A percentile compares a stretch with the other conserved stretches of the same genome.
These are phyloP conservation scores for Elgaria multicarinata DNA, from an alignment of 2,113 vertebrate species.

Conservation along the genomic window DNA sequence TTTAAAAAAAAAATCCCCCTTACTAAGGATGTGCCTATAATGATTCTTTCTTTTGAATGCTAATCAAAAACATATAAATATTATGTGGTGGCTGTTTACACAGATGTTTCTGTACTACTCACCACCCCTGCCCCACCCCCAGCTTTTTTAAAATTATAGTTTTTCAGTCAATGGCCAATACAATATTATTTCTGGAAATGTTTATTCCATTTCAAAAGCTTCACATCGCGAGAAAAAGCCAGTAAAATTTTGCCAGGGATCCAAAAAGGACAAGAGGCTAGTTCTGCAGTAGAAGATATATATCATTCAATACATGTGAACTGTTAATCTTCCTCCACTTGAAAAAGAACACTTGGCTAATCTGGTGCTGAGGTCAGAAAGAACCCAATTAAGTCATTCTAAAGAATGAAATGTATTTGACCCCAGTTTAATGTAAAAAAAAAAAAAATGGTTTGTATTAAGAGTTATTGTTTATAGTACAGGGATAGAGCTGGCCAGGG, in stretches of 20 bases:
- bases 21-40: slow-evolving; percentile 17
- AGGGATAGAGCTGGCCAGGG: background rate
- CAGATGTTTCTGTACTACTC: slow-evolving; percentile 47
- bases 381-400: background rate
- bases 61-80: slow-evolving; percentile 59
- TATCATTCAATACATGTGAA: background rate
- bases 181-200: background rate
- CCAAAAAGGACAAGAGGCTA: background rate
- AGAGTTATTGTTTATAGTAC: background rate
- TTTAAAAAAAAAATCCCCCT: background rate
- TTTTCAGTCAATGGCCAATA: slow-evolving; percentile 36
- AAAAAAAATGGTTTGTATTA: too few species aligned
- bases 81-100: slow-evolving; percentile 39
- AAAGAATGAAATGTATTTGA: background rate
- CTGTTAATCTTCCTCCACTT: background rate
- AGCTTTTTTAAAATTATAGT: slow-evolving; percentile 1
- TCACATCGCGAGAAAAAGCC: background rate
- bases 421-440: slow-evolving; percentile 3
- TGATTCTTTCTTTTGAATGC: slow-evolving; percentile 33
- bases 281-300: background rate
- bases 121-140: background rate
- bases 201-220: background rate
- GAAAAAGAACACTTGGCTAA: background rate
- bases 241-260: background rate
- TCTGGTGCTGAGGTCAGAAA: background rate